These are phyloP conservation scores for Ariopsis seemanni DNA, from an alignment of 2,113 vertebrate species.

Conservation along the genomic window DNA sequence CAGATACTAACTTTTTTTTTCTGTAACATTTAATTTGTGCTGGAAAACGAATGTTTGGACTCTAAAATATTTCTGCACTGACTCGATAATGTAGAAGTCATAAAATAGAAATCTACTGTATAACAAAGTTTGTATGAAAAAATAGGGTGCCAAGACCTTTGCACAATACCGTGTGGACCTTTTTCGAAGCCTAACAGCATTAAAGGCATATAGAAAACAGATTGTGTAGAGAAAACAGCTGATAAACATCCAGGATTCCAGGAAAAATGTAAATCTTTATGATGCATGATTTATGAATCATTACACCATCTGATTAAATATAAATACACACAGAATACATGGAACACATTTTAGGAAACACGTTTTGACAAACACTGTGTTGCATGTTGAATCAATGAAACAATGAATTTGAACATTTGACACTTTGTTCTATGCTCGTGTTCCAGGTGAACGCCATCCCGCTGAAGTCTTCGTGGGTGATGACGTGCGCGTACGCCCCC, in stretches of 20 bases:
- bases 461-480: slow-evolving; percentile 96
- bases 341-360: neutral
- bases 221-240: neutral
- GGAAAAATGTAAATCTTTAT: neutral
- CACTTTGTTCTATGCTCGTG: neutral
- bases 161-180: neutral
- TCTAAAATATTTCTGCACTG: too few relatives aligned
- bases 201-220: neutral
- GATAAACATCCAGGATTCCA: neutral
- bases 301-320: neutral
- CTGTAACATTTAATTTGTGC: too few relatives aligned
- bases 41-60: too few relatives aligned
- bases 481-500: slow-evolving; percentile 96
- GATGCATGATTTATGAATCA: neutral
- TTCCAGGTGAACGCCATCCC: slow-evolving; percentile 93
- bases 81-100: too few relatives aligned
- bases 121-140: too few relatives aligned
- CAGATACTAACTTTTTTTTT: too few relatives aligned
- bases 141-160: too few relatives aligned
- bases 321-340: neutral
- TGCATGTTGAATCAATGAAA: neutral
- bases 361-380: neutral
- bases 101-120: too few relatives aligned
- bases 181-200: neutral
- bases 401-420: too few relatives aligned